Evolutionary conservation across 2,888 invertebrate genomes (phyloP), one percentile per base, ranked within the genome.

Genomic region (Sipha maydis): DNA sequence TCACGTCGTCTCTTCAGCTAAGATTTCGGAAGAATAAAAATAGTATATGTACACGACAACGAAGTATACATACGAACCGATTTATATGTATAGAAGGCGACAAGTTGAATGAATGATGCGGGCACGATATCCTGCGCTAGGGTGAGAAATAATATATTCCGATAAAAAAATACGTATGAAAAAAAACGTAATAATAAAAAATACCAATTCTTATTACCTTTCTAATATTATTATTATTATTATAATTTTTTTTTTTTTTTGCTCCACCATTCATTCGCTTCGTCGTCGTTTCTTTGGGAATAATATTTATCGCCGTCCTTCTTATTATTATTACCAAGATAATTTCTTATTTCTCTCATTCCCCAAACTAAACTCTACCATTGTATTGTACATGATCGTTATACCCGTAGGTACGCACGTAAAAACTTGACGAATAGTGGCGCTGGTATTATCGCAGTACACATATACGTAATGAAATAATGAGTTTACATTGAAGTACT

Each of bases 101-200:
- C 56, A 38, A 75, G 83, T 83, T 28, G 84, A 56, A 76, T 75
- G 28, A 73, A 61, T 75, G 84, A 54, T 34, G 31, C 61, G 84
- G 21, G 2, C 34, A 31, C 75, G 34, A 69, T 69, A 69, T 69
- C 21, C 61, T 61, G 61, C n/a, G 54, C 61, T 28, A 28, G 84
- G 84, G 84, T 76, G 84, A 38, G 75, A 61, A 84, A 83, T 84
- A 84, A 84, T 84, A 84, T 84, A 84, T 84, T 84, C 84, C 84
- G 76, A 76, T 84, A 76, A 28, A 76, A 83, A 83, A 75, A 83
- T 31, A 28, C 11, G 28, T 71, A 61, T 61, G 61, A 1, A 5
- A 67, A 31, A 69, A 83, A 54, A 80, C 19, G 38, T 67, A 38
- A 83, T 75, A 76, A 73, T 34, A 75, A 83, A 82, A 84, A 84